Conservation (phyloP, 2,797 vertebrate species). For the Eleutherodactylus coqui region DNA sequence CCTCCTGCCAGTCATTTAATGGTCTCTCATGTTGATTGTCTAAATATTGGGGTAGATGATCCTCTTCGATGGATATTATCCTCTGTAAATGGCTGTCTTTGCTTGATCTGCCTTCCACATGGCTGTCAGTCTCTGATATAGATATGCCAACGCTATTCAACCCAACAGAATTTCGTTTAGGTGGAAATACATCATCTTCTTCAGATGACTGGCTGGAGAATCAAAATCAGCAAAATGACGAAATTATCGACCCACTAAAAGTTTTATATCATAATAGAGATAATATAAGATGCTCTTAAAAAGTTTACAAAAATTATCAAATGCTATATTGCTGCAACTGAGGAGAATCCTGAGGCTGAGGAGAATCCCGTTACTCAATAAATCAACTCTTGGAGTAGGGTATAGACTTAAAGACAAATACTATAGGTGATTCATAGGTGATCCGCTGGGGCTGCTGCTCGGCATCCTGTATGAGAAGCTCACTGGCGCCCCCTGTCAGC, state of each 20-base stretch:
- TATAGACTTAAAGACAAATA: too few species aligned
- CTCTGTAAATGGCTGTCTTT: slow-evolving; percentile 78
- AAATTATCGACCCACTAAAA: neutral
- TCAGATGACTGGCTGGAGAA: slow-evolving; percentile 72
- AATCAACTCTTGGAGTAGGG: too few species aligned
- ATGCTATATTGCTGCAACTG: too few species aligned
- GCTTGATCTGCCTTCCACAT: slow-evolving; percentile 60
- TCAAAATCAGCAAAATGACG: neutral
- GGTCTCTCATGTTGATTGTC: slow-evolving; percentile 72
- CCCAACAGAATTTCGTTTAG: slow-evolving; percentile 69
- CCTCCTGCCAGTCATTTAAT: slow-evolving; percentile 74
- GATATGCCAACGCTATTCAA: slow-evolving; percentile 67
- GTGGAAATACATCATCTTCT: slow-evolving; percentile 76
- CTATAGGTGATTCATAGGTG: too few species aligned
- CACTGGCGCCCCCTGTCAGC: too few species aligned
- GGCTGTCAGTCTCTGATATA: slow-evolving; percentile 63
- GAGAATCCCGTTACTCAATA: too few species aligned
- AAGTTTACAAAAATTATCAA: too few species aligned
- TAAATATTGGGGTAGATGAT: slow-evolving; percentile 87
- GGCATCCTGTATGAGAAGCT: too few species aligned
- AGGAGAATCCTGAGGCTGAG: too few species aligned
- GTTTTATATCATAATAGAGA: neutral
- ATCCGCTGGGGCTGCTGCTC: too few species aligned
- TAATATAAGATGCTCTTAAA: too few species aligned
- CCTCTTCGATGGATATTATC: slow-evolving; percentile 96